A percentile compares a stretch with the other conserved stretches of the same genome.
These are phyloP conservation scores for Brachionus paranguensis DNA, from an alignment of 1,140 invertebrate genomes.

Conservation along the genomic window DNA sequence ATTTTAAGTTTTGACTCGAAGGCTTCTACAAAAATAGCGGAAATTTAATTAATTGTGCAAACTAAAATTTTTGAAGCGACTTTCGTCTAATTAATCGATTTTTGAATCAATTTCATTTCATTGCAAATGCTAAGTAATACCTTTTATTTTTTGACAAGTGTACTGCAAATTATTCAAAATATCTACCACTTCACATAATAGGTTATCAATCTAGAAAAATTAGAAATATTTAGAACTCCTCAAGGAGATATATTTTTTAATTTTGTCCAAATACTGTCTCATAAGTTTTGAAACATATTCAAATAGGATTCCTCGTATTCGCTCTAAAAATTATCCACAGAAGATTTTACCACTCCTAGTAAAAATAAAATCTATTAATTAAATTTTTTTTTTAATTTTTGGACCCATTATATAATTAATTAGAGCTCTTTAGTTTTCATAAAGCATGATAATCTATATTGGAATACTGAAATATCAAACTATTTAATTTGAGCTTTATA, in stretches of 20 bases:
- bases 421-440: too few species aligned
- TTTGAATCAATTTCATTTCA: not conserved
- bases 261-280: not conserved
- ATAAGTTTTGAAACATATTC: not conserved
- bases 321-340: not conserved
- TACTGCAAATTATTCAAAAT: not conserved
- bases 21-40: slow-evolving; percentile 22
- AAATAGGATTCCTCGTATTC: not conserved
- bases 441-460: too few species aligned
- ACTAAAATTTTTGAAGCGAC: slow-evolving; percentile 6
- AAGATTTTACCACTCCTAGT: not conserved
- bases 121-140: not conserved
- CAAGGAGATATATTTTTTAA: not conserved
- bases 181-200: not conserved
- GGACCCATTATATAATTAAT: not conserved
- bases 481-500: too few species aligned
- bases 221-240: not conserved
- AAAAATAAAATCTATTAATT: not conserved
- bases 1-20: slow-evolving; percentile 27
- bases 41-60: slow-evolving; percentile 48
- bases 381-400: not conserved
- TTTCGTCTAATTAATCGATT: not conserved
- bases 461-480: too few species aligned
- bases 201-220: not conserved
- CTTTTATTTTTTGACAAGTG: not conserved